Evolutionary conservation across 1,140 invertebrate genomes (phyloP).

Genomic region (Zaprionus tsacasi): DNA sequence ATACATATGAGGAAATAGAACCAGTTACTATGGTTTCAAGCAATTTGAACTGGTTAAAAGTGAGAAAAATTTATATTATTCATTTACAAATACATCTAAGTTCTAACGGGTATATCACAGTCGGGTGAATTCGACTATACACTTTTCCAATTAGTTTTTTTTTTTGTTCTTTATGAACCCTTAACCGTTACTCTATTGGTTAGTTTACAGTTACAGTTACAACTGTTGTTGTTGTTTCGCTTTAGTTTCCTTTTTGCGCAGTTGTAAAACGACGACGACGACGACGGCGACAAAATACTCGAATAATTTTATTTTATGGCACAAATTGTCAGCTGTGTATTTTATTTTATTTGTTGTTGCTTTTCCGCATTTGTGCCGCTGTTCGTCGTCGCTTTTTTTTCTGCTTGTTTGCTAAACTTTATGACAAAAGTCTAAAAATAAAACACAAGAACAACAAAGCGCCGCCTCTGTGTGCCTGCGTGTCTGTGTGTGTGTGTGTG

Average conservation of each 20-base stretch:
- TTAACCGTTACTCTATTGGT: not conserved
- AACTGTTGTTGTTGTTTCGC: not conserved
- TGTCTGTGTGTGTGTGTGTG: slow-evolving; percentile 30
- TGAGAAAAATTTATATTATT: too few relatives aligned
- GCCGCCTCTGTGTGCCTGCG: slow-evolving; percentile 21
- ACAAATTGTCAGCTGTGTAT: slow-evolving; percentile 54
- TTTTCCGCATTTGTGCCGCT: slow-evolving; percentile 56
- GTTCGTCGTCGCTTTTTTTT: slow-evolving; percentile 9
- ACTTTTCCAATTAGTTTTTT: not conserved
- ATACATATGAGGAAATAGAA: not conserved
- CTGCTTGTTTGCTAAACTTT: slow-evolving; percentile 77
- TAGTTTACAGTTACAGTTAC: slow-evolving; percentile 30
- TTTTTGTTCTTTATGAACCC: slow-evolving; percentile 7
- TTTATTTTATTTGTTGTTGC: slow-evolving; percentile 11
- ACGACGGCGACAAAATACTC: slow-evolving; percentile 43
- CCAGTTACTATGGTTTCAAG: not conserved
- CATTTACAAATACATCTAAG: too few relatives aligned
- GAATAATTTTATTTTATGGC: slow-evolving; percentile 56
- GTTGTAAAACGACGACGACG: slow-evolving; percentile 45
- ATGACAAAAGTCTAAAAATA: slow-evolving; percentile 81
- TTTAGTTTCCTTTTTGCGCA: slow-evolving; percentile 32
- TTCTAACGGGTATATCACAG: too few relatives aligned
- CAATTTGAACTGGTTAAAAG: not conserved
- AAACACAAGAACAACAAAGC: slow-evolving; percentile 32
- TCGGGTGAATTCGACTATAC: too few relatives aligned